These are phyloP conservation scores for Saxidomus purpurata DNA, from an alignment of 1,140 invertebrate species.

Conservation along the genomic window DNA sequence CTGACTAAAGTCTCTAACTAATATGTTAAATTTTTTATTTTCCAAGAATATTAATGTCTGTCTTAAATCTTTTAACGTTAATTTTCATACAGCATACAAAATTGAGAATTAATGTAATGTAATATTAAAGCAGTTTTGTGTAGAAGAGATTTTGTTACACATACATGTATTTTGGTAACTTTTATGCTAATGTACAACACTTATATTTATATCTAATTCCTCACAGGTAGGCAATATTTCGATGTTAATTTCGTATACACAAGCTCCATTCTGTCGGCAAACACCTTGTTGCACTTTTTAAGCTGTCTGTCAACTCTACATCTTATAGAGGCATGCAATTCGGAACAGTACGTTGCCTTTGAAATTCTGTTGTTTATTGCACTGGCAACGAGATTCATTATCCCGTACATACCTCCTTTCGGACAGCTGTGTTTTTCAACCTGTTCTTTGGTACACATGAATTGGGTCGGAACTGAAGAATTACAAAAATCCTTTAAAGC, in stretches of 20 bases:
- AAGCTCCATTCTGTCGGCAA: not conserved
- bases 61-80: too few relatives aligned
- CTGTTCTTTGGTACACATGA: not conserved
- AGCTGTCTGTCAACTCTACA: slow-evolving; percentile 19
- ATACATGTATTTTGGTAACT: too few relatives aligned
- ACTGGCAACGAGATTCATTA: not conserved
- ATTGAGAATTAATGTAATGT: too few relatives aligned
- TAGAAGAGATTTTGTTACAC: too few relatives aligned
- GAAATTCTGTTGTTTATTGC: not conserved
- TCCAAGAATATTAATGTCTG: too few relatives aligned
- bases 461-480: not conserved
- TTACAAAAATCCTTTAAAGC: not conserved
- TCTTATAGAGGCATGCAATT: not conserved
- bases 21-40: too few relatives aligned
- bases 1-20: too few relatives aligned
- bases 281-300: not conserved
- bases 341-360: not conserved
- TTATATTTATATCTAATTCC: too few relatives aligned
- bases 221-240: too few relatives aligned
- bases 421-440: not conserved
- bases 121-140: too few relatives aligned
- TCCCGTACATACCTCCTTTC: not conserved
- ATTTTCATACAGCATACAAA: too few relatives aligned
- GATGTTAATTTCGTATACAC: slow-evolving; percentile 5
- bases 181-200: too few relatives aligned